These are phyloP conservation scores for Drosophila neotestacea DNA, from an alignment of 2,888 invertebrate genomes.

Conservation along the genomic window DNA sequence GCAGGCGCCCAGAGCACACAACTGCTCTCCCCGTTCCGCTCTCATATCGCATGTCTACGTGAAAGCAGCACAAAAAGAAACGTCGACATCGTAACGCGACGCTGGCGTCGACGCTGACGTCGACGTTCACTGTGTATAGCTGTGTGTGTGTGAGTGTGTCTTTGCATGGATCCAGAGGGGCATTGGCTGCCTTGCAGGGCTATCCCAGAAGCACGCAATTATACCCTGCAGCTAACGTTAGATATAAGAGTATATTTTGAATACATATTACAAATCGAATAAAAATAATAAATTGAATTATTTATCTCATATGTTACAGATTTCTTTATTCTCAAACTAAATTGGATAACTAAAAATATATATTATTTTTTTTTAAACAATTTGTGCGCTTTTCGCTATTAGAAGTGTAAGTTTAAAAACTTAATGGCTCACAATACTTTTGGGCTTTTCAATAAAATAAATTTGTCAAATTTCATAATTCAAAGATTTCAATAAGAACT, in stretches of 20 bases:
- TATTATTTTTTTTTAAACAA: background rate
- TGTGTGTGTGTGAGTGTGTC: constrained; percentile 10
- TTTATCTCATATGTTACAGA: no score
- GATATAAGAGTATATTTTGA: background rate
- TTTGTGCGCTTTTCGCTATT: no score
- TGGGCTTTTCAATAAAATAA: constrained; percentile 10
- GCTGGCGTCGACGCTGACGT: constrained; percentile 18
- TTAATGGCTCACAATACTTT: constrained; percentile 15
- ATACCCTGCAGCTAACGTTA: constrained; percentile 13
- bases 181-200: constrained; percentile 46
- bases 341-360: no score
- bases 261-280: no score
- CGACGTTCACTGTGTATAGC: constrained; percentile 17
- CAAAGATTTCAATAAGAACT: no score
- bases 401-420: no score
- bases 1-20: constrained; percentile 70
- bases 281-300: no score
- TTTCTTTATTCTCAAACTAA: no score
- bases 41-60: constrained; percentile 43
- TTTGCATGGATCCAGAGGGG: constrained; percentile 31
- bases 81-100: constrained; percentile 25
- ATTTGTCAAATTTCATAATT: background rate
- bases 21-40: constrained; percentile 26
- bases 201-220: constrained; percentile 32
- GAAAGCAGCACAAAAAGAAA: constrained; percentile 63